phyloP scores from a whole-genome alignment of 2,797 vertebrate species.

The Rhinella marina region DNA sequence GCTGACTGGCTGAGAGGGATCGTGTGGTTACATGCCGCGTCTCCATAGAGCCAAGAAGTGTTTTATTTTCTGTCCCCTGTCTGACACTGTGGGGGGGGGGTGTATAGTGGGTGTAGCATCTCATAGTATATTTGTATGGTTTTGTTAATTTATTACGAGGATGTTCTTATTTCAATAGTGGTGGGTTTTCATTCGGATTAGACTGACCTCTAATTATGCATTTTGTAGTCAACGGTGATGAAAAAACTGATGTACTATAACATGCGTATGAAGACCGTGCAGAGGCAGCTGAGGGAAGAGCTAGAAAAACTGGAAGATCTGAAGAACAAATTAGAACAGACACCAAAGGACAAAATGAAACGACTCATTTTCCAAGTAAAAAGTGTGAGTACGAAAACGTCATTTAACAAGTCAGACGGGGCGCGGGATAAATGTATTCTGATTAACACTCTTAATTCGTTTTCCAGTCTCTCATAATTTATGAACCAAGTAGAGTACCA shows the following conservation, averaged over 20 bases:
- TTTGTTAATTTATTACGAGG: background rate
- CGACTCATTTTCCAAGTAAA: constrained; percentile 77
- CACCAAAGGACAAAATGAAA: constrained; percentile 80
- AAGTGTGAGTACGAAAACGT: constrained; percentile 73
- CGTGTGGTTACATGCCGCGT: background rate
- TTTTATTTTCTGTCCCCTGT: background rate
- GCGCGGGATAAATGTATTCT: background rate
- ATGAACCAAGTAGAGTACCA: too few relatives aligned
- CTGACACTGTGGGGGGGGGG: background rate
- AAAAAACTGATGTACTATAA: constrained; percentile 94
- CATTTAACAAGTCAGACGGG: background rate
- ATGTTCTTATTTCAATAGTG: background rate
- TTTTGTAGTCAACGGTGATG: constrained; percentile 80
- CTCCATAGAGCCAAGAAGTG: background rate
- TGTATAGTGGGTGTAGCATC: background rate
- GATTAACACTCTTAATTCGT: background rate
- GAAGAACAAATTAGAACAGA: constrained; percentile 74
- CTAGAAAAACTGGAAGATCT: constrained; percentile 75
- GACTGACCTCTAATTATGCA: background rate
- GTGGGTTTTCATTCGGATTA: background rate
- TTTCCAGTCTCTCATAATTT: too few relatives aligned
- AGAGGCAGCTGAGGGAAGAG: constrained; percentile 76
- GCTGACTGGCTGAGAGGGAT: too few relatives aligned
- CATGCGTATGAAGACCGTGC: constrained; percentile 81
- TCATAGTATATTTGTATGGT: background rate